These are phyloP conservation scores for Hypotaenidia okinawae DNA, from an alignment of 2,797 vertebrate genomes.

Conservation along the genomic window DNA sequence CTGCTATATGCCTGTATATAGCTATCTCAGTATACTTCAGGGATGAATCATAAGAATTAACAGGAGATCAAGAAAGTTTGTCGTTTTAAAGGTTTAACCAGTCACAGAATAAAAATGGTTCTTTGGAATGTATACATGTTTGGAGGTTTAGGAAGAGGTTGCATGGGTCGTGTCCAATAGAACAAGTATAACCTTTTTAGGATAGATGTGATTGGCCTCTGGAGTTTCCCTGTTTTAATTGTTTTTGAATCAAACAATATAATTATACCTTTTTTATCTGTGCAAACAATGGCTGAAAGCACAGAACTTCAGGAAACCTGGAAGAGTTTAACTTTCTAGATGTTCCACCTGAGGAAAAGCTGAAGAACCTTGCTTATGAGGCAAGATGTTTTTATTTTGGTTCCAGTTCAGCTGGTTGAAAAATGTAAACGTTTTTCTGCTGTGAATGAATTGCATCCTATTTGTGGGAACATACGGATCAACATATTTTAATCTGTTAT, in stretches of 20 bases:
- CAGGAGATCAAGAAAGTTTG: background rate
- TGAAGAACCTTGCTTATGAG: background rate
- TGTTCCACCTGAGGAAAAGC: background rate
- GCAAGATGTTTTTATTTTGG: background rate
- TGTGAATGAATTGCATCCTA: background rate
- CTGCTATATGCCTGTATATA: background rate
- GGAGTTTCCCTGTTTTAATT: background rate
- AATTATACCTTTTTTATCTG: background rate
- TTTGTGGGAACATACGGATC: constrained; percentile 1
- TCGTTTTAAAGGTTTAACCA: background rate
- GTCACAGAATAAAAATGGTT: background rate
- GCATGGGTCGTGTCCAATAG: rapidly evolving
- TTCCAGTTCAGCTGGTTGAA: background rate
- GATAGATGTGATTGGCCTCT: background rate
- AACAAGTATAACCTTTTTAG: background rate
- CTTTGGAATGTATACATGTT: background rate
- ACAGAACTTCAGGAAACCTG: background rate
- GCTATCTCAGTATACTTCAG: background rate
- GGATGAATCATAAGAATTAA: background rate
- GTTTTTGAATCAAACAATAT: background rate
- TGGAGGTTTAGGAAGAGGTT: background rate
- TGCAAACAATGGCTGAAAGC: background rate
- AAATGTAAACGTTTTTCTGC: background rate
- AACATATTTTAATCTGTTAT: constrained; percentile 12
- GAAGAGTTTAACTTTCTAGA: background rate